phyloP scores from a whole-genome alignment of 2,113 vertebrate species.

The Mixornis gularis region DNA sequence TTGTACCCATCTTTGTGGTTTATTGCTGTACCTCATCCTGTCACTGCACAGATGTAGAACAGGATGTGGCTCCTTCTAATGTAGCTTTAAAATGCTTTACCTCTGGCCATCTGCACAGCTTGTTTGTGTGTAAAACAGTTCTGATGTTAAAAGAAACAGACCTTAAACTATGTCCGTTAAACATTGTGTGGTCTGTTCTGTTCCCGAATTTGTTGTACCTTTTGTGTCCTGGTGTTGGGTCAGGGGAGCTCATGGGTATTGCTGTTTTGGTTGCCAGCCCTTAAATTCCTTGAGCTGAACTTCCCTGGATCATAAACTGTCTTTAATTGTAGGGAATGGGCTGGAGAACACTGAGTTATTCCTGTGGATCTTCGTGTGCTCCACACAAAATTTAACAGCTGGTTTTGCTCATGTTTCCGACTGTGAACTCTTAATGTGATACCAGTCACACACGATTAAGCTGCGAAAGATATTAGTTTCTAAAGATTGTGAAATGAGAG shows the following conservation, averaged over 20 bases:
- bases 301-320: not conserved
- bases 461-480: not conserved
- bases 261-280: not conserved
- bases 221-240: not conserved
- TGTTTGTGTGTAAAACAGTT: not conserved
- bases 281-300: not conserved
- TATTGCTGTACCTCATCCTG: not conserved
- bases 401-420: not conserved
- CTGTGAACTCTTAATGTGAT: not conserved
- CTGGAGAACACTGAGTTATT: not conserved
- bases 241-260: not conserved
- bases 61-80: not conserved
- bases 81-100: not conserved
- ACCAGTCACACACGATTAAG: rapidly evolving
- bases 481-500: not conserved
- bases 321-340: not conserved
- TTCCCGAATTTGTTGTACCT: not conserved
- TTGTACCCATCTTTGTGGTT: not conserved
- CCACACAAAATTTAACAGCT: not conserved
- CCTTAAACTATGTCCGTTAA: not conserved
- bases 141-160: not conserved
- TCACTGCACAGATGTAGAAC: not conserved
- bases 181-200: not conserved
- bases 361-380: rapidly evolving
- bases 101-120: not conserved